A percentile compares a stretch with the other conserved stretches of the same genome.
Evolutionary conservation across 2,888 invertebrate genomes (phyloP).

Genomic region (Micoletzkya japonica): DNA sequence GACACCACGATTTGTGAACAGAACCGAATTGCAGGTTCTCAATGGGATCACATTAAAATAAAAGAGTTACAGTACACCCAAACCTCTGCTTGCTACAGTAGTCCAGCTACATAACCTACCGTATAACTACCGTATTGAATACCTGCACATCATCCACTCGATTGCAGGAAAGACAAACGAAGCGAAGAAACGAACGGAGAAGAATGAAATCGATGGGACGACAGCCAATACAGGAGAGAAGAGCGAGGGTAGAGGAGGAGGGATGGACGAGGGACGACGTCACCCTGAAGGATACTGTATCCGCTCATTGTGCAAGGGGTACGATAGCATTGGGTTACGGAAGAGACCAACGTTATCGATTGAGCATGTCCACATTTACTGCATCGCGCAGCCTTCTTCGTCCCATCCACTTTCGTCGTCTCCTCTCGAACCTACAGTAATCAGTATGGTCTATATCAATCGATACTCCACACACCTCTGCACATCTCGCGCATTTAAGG

Average conservation of each 20-base stretch:
- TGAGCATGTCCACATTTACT: constrained; percentile 21
- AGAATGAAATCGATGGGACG: constrained; percentile 64
- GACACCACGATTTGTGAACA: constrained; percentile 64
- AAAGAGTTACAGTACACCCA: background rate
- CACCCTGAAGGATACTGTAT: background rate
- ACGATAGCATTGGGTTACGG: background rate
- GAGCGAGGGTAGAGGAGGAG: constrained; percentile 26
- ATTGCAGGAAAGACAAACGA: constrained; percentile 65
- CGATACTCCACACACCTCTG: constrained; percentile 11
- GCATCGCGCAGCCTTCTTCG: background rate
- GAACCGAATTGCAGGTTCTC: constrained; percentile 65
- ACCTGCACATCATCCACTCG: constrained; percentile 53
- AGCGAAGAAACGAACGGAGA: constrained; percentile 60
- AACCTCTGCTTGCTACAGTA: background rate
- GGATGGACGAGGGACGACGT: constrained; percentile 27
- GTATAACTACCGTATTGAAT: background rate
- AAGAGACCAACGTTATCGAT: constrained; percentile 21
- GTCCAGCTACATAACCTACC: background rate
- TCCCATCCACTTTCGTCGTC: constrained; percentile 4
- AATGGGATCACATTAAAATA: constrained; percentile 21
- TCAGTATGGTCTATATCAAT: background rate
- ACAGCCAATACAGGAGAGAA: constrained; percentile 24
- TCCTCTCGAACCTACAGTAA: constrained; percentile 6
- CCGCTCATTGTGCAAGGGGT: background rate
- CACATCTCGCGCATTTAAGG: constrained; percentile 28